Evolutionary conservation across 2,797 vertebrate species (phyloP).

Genomic region (Aldrovandia affinis): DNA sequence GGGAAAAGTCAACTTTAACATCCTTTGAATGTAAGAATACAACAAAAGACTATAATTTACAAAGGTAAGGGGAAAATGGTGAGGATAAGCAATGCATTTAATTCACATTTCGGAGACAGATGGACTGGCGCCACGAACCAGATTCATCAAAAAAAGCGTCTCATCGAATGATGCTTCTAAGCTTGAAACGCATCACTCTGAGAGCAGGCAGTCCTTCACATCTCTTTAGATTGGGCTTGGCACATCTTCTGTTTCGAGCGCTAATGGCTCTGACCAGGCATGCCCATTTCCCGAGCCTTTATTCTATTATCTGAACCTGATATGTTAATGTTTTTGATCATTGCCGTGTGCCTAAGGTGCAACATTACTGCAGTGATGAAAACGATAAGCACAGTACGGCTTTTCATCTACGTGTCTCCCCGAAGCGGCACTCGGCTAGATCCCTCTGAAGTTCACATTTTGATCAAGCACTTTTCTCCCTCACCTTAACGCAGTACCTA

Average conservation of each 20-base stretch:
- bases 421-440: background rate
- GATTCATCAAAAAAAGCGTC: background rate
- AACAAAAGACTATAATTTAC: too few relatives aligned
- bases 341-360: constrained; percentile 8
- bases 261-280: background rate
- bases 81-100: too few relatives aligned
- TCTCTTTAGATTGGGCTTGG: background rate
- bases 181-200: background rate
- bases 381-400: constrained; percentile 5
- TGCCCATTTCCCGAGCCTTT: background rate
- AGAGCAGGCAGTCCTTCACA: background rate
- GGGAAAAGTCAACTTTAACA: too few relatives aligned
- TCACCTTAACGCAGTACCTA: constrained; percentile 9
- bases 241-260: background rate
- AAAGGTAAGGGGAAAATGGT: too few relatives aligned
- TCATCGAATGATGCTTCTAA: background rate
- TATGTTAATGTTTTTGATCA: constrained; percentile 17
- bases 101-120: background rate
- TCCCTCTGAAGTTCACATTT: background rate
- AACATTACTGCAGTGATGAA: background rate
- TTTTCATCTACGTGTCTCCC: constrained; percentile 14
- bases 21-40: too few relatives aligned
- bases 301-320: constrained; percentile 7
- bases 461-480: background rate
- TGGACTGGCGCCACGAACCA: background rate